Conservation (phyloP, 2,113 vertebrate genomes). For the Rhizomys pruinosus region DNA sequence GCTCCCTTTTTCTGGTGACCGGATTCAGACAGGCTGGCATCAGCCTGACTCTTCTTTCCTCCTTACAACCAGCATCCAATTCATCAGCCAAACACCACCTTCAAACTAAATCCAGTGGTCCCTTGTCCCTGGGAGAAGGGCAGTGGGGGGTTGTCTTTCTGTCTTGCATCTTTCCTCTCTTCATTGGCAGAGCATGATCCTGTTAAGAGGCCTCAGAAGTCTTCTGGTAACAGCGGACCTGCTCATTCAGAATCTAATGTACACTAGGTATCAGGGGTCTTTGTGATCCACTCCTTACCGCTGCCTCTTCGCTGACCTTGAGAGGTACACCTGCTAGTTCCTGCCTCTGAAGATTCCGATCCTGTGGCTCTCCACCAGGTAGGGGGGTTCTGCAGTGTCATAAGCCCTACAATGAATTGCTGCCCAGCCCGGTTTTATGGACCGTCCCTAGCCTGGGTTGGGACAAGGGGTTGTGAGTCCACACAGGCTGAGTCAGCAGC, state of each 20-base stretch:
- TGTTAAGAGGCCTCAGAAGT: background rate
- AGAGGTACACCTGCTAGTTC: background rate
- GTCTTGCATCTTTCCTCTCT: fast-evolving
- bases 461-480: background rate
- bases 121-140: background rate
- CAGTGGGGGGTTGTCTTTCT: background rate
- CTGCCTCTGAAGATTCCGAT: background rate
- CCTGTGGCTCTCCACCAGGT: background rate
- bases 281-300: background rate
- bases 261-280: background rate
- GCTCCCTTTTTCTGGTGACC: background rate
- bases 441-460: background rate
- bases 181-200: background rate
- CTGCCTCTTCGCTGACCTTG: background rate
- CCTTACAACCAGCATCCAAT: background rate
- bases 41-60: background rate
- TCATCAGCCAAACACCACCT: background rate
- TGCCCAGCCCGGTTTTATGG: background rate
- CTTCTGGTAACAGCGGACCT: background rate
- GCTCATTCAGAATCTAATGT: background rate
- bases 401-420: background rate
- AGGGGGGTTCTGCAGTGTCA: background rate
- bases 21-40: background rate
- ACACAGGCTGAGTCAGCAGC: background rate
- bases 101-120: background rate